A percentile compares a stretch with the other conserved stretches of the same genome.
phyloP scores from a whole-genome alignment of 1,140 invertebrate species.

The Penaeus vannamei region DNA sequence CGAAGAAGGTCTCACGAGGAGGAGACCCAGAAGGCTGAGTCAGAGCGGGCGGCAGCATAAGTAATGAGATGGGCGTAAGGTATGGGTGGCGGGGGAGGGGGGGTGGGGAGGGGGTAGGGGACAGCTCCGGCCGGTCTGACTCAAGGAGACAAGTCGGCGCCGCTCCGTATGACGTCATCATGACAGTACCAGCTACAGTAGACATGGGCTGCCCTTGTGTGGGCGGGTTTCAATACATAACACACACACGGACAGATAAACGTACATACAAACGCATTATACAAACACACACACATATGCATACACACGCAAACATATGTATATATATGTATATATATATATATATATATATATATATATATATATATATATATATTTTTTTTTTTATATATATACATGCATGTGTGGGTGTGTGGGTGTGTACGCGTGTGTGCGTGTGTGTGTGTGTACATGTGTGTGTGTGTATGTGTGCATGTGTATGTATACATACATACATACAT shows the following conservation, averaged over 20 bases:
- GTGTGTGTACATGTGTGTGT: no score
- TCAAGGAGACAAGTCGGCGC: no score
- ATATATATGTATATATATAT: conserved; percentile 10
- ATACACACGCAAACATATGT: neutral
- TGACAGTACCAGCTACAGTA: no score
- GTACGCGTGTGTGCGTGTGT: neutral
- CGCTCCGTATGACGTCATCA: no score
- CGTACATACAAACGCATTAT: neutral
- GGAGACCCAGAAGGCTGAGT: no score
- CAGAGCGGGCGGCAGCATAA: no score
- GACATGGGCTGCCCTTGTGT: no score
- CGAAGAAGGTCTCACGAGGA: no score
- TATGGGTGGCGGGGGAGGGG: no score
- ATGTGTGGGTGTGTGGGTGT: neutral
- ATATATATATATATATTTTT: conserved; percentile 26
- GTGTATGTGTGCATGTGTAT: neutral
- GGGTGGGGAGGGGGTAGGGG: no score
- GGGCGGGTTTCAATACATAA: neutral
- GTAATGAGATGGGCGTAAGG: no score
- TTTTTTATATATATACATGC: conserved; percentile 13
- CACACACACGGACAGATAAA: neutral
- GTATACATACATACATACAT: conserved; percentile 1
- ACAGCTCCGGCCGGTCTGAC: no score
- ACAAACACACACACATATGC: neutral
- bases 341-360: conserved; percentile 9